Conservation (phyloP, 2,113 vertebrate species). For the Steatornis caripensis region DNA sequence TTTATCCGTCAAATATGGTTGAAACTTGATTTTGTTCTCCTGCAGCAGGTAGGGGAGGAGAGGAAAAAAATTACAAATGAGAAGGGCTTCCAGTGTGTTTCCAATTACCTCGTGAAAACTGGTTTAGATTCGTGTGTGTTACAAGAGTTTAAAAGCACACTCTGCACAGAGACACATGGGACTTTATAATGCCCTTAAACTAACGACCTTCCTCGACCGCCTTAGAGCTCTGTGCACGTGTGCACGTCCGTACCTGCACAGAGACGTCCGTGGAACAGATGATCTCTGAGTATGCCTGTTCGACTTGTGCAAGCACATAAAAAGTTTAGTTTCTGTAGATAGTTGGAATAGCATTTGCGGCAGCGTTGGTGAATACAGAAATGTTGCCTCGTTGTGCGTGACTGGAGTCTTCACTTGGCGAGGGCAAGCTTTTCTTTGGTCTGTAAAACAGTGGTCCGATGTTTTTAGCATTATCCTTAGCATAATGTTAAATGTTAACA, state of each 20-base stretch:
- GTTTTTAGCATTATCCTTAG: not conserved
- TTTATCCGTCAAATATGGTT: not conserved
- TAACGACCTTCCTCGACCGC: not conserved
- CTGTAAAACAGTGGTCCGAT: not conserved
- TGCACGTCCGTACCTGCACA: not conserved
- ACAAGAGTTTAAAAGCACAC: not conserved
- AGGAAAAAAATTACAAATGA: not conserved
- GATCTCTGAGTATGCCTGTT: not conserved
- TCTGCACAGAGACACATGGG: not conserved
- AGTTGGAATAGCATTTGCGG: not conserved
- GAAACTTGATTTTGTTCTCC: not conserved
- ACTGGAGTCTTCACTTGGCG: not conserved
- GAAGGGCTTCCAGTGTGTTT: not conserved
- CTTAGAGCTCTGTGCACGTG: not conserved
- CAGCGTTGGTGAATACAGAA: not conserved
- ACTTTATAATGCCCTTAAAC: not conserved
- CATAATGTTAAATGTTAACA: not conserved
- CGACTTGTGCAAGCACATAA: not conserved
- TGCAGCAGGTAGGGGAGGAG: not conserved
- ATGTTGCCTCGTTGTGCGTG: fast-evolving
- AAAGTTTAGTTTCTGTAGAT: not conserved
- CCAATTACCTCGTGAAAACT: not conserved
- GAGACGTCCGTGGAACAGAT: not conserved
- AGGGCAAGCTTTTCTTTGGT: not conserved
- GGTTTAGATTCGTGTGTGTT: not conserved